Evolutionary conservation across 2,888 invertebrate genomes (phyloP).

Genomic region (Epistrophella euchroma): DNA sequence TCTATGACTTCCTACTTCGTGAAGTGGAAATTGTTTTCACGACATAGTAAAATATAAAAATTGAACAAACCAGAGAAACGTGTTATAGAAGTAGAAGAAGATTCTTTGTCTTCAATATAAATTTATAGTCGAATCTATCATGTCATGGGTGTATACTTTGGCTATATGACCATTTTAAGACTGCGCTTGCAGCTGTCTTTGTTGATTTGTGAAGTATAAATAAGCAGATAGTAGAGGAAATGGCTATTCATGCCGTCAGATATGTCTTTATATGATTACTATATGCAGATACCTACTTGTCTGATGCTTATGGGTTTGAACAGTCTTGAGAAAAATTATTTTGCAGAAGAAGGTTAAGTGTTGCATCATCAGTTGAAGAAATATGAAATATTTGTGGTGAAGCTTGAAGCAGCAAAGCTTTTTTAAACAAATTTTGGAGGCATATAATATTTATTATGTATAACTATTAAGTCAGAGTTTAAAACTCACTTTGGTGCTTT

Average conservation of each 20-base stretch:
- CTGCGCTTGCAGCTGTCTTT: conserved; percentile 38
- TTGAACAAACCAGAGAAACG: conserved; percentile 17
- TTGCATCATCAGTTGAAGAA: conserved; percentile 17
- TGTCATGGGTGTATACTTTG: conserved; percentile 44
- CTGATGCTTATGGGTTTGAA: conserved; percentile 45
- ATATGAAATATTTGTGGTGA: not conserved
- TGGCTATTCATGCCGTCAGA: conserved; percentile 49
- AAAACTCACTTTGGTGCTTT: no score
- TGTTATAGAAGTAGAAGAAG: conserved; percentile 39
- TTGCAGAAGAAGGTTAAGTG: conserved; percentile 3
- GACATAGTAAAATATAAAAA: conserved; percentile 25
- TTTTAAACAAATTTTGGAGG: no score
- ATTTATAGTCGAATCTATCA: conserved; percentile 37
- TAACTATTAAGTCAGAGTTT: no score
- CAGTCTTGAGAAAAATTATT: conserved; percentile 24
- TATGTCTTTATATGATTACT: conserved; percentile 21
- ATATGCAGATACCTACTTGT: conserved; percentile 15
- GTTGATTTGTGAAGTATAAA: not conserved
- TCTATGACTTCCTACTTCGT: conserved; percentile 72
- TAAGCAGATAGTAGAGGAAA: not conserved
- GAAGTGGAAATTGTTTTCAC: conserved; percentile 42
- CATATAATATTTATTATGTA: no score
- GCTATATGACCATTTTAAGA: conserved; percentile 19
- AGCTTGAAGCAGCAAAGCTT: not conserved
- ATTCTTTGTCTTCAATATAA: conserved; percentile 63